phyloP scores from a whole-genome alignment of 1,140 invertebrate species.

The roundworm (Caenorhabditis elegans) region DNA sequence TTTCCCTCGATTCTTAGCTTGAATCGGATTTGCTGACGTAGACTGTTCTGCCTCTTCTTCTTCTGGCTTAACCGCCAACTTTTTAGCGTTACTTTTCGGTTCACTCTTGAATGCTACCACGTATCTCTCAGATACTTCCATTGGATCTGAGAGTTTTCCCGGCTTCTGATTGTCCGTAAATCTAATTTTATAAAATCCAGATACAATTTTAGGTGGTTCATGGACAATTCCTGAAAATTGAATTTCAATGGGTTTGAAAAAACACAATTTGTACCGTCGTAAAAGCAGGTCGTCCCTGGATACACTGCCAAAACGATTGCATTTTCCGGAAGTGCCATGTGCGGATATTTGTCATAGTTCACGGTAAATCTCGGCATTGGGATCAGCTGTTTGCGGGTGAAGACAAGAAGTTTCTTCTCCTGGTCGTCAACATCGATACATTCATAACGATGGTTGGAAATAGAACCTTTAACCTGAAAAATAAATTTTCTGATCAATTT shows the following conservation, averaged over 20 bases:
- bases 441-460: neutral
- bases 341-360: neutral
- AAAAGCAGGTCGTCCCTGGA: neutral
- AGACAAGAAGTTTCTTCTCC: neutral
- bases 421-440: neutral
- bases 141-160: neutral
- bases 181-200: neutral
- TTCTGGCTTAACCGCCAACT: neutral
- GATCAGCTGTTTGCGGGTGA: neutral
- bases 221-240: neutral
- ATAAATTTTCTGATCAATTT: neutral
- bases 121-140: neutral
- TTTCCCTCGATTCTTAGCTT: no score
- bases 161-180: neutral
- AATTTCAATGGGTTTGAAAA: neutral
- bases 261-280: neutral
- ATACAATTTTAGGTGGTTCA: neutral
- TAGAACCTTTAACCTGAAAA: neutral
- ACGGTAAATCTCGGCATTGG: neutral
- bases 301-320: neutral
- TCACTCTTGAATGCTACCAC: neutral
- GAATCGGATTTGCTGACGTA: no score
- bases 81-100: neutral
- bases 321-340: neutral
- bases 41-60: no score